phyloP scores from a whole-genome alignment of 1,140 invertebrate species.

The Plodia interpunctella region DNA sequence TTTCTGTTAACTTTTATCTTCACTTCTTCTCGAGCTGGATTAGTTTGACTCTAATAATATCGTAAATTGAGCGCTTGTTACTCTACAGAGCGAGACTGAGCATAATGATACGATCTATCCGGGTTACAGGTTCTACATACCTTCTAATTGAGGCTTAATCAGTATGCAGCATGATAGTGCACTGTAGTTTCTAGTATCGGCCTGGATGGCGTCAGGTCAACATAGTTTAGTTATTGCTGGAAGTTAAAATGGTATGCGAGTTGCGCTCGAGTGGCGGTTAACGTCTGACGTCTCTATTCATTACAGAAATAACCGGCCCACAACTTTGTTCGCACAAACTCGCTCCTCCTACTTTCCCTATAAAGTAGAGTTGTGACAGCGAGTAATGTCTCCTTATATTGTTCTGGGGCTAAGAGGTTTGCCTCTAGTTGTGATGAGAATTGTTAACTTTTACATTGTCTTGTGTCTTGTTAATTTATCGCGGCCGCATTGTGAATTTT shows the following conservation, averaged over 20 bases:
- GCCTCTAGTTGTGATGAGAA: slow-evolving; percentile 63
- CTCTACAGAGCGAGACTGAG: slow-evolving; percentile 11
- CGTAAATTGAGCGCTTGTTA: slow-evolving; percentile 38
- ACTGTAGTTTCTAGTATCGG: slow-evolving; percentile 24
- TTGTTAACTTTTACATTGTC: slow-evolving; percentile 63
- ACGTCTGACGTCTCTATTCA: slow-evolving; percentile 70
- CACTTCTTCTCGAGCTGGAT: slow-evolving; percentile 47
- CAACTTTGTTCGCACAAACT: slow-evolving; percentile 70
- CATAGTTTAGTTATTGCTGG: slow-evolving; percentile 47
- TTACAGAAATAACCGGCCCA: slow-evolving; percentile 64
- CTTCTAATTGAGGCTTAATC: slow-evolving; percentile 19
- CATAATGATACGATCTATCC: slow-evolving; percentile 37
- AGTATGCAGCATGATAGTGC: slow-evolving; percentile 20
- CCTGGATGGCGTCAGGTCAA: slow-evolving; percentile 35
- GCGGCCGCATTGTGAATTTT: slow-evolving; percentile 33
- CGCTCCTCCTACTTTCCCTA: slow-evolving; percentile 64
- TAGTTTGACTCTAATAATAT: slow-evolving; percentile 48
- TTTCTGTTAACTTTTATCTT: slow-evolving; percentile 48
- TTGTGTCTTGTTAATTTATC: slow-evolving; percentile 50
- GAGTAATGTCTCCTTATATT: slow-evolving; percentile 75
- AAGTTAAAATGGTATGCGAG: slow-evolving; percentile 65
- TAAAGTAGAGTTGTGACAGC: slow-evolving; percentile 74
- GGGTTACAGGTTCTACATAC: slow-evolving; percentile 17
- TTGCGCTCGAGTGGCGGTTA: slow-evolving; percentile 60
- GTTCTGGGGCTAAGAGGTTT: slow-evolving; percentile 73